Evolutionary conservation across 92 coral and sea anemone genomes (phyloP).

Genomic region (Siderastrea radians): DNA sequence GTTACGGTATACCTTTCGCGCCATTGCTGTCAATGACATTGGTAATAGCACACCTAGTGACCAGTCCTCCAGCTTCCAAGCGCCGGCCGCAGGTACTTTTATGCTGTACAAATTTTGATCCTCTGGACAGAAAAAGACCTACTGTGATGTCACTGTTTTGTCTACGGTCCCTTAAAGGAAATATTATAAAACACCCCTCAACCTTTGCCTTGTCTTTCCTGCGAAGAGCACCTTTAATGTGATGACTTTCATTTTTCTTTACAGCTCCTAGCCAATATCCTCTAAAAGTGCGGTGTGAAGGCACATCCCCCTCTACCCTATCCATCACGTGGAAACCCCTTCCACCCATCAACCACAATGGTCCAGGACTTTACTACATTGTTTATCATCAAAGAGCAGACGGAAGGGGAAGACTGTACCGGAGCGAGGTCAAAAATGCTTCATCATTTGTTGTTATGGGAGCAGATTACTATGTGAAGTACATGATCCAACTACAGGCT

Average conservation of each 20-base stretch:
- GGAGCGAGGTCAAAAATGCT: conserved; percentile 76
- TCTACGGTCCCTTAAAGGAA: no score
- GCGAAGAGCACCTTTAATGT: background rate
- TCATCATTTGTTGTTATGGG: conserved; percentile 59
- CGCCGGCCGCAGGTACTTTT: conserved; percentile 82
- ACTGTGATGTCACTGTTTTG: no score
- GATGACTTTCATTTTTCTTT: background rate
- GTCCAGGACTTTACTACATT: conserved; percentile 89
- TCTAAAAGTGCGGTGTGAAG: conserved; percentile 65
- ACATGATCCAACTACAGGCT: conserved; percentile 90
- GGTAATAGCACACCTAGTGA: conserved; percentile 85
- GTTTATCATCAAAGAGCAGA: conserved; percentile 84
- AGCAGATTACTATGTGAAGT: conserved; percentile 77
- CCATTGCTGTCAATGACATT: conserved; percentile 78
- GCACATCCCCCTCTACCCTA: conserved; percentile 77
- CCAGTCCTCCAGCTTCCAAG: conserved; percentile 70
- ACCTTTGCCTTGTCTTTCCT: no score
- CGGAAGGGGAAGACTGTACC: conserved; percentile 56
- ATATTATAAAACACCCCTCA: no score
- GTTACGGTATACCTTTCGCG: conserved; percentile 89
- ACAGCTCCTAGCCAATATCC: conserved; percentile 88
- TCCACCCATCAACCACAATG: conserved; percentile 80
- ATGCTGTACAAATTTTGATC: background rate
- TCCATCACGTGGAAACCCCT: conserved; percentile 89
- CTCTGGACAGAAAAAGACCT: background rate